A percentile compares a stretch with the other conserved stretches of the same genome.
Evolutionary conservation across 2,888 invertebrate genomes (phyloP).

Genomic region (Malacosoma neustria): DNA sequence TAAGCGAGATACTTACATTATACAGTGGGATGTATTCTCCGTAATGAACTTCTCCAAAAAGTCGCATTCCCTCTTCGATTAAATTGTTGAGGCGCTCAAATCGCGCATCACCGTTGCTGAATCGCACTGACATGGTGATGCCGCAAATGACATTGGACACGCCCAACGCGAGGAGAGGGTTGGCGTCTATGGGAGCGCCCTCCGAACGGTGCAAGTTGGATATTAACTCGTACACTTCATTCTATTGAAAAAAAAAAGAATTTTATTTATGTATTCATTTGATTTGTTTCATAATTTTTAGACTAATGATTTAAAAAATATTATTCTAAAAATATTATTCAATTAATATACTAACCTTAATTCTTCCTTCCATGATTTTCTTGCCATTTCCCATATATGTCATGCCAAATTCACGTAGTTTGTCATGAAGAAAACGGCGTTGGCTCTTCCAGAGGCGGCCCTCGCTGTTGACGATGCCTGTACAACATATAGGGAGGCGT

Average conservation of each 20-base stretch:
- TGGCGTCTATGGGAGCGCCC: conserved; percentile 83
- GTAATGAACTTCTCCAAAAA: conserved; percentile 88
- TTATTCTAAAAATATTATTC: conserved; percentile 4
- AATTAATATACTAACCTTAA: conserved; percentile 78
- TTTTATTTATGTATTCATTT: too few relatives aligned
- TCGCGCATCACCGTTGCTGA: conserved; percentile 83
- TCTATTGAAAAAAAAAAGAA: conserved; percentile 58
- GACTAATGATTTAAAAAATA: too few relatives aligned
- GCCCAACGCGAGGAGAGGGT: conserved; percentile 84
- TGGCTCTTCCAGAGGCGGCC: conserved; percentile 94
- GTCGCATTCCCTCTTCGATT: conserved; percentile 93
- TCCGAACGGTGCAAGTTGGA: conserved; percentile 76
- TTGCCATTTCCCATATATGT: conserved; percentile 88
- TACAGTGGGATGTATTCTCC: conserved; percentile 90
- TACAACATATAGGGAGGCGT: conserved; percentile 41
- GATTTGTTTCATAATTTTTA: too few relatives aligned
- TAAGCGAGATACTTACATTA: conserved; percentile 50
- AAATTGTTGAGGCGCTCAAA: conserved; percentile 87
- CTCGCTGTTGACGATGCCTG: conserved; percentile 92
- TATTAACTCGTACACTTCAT: conserved; percentile 85
- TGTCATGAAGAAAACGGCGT: conserved; percentile 89
- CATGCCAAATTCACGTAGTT: conserved; percentile 90
- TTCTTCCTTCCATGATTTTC: conserved; percentile 87
- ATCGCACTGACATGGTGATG: conserved; percentile 91
- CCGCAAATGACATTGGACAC: conserved; percentile 94